Conservation (phyloP, 2,797 vertebrate genomes). For the Pteronotus mesoamericanus region DNA sequence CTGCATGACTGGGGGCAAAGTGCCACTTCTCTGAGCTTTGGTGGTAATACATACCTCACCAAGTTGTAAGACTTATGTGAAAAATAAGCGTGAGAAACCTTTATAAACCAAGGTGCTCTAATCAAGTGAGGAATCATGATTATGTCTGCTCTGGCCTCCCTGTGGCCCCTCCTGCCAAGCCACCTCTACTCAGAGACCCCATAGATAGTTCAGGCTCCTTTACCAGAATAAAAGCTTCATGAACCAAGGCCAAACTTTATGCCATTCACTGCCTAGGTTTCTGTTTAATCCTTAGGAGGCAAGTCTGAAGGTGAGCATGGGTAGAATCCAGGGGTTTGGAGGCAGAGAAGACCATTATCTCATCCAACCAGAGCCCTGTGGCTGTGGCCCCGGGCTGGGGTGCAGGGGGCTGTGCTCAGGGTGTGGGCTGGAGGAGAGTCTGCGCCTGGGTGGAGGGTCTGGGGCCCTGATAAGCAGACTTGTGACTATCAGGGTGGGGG, state of each 20-base stretch:
- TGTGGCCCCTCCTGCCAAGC: background rate
- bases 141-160: background rate
- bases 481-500: slow-evolving; percentile 45
- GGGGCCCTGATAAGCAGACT: slow-evolving; percentile 44
- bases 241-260: background rate
- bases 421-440: slow-evolving; percentile 35
- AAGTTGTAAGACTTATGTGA: background rate
- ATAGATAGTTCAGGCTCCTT: background rate
- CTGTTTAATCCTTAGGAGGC: background rate
- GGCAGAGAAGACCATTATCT: background rate
- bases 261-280: background rate
- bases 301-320: background rate
- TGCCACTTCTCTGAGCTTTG: background rate
- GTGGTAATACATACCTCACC: background rate
- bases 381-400: background rate
- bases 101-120: background rate
- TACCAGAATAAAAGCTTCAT: background rate
- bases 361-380: background rate
- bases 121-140: background rate
- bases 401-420: slow-evolving; percentile 1
- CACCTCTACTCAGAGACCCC: background rate
- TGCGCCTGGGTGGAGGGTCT: background rate
- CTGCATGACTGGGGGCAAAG: background rate
- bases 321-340: background rate
- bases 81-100: background rate